Percentiles rank a stretch among this genome's conserved stretches.
phyloP scores from a whole-genome alignment of 2,888 invertebrate genomes.

The Nemoura dubitans region DNA sequence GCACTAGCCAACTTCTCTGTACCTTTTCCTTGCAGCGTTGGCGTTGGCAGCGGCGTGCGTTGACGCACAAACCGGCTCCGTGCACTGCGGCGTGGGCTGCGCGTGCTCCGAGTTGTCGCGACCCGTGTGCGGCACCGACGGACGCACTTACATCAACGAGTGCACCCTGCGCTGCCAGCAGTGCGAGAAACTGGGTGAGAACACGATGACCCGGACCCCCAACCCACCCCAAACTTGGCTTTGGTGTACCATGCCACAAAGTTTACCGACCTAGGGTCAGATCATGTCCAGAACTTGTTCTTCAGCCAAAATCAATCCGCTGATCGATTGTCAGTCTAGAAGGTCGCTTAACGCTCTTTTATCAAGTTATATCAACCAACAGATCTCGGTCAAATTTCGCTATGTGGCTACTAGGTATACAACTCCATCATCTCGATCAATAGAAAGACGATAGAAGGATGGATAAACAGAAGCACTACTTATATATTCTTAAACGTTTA shows the following conservation, averaged over 20 bases:
- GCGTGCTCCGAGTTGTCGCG: neutral
- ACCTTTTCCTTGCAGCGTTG: neutral
- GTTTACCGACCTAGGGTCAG: too few relatives aligned
- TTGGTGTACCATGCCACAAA: too few relatives aligned
- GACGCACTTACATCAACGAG: conserved; percentile 31
- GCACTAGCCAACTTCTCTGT: neutral
- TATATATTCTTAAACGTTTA: too few relatives aligned
- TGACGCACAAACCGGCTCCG: conserved; percentile 12
- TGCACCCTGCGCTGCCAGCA: conserved; percentile 24
- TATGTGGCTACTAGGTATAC: too few relatives aligned
- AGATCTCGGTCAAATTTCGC: too few relatives aligned
- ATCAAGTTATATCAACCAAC: neutral
- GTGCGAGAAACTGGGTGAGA: conserved; percentile 14
- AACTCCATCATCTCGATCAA: too few relatives aligned
- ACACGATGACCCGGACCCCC: neutral
- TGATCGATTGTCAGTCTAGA: too few relatives aligned
- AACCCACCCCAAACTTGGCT: too few relatives aligned
- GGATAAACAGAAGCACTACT: too few relatives aligned
- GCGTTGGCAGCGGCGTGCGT: neutral
- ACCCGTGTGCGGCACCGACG: conserved; percentile 27
- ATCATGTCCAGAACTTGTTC: too few relatives aligned
- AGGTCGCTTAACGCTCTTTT: neutral
- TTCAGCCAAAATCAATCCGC: too few relatives aligned
- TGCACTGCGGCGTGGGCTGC: conserved; percentile 34
- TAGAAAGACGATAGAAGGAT: too few relatives aligned